A percentile compares a stretch with the other conserved stretches of the same genome.
These are phyloP conservation scores for Apocheima hispidaria DNA, from an alignment of 2,888 invertebrate species.

Conservation along the genomic window DNA sequence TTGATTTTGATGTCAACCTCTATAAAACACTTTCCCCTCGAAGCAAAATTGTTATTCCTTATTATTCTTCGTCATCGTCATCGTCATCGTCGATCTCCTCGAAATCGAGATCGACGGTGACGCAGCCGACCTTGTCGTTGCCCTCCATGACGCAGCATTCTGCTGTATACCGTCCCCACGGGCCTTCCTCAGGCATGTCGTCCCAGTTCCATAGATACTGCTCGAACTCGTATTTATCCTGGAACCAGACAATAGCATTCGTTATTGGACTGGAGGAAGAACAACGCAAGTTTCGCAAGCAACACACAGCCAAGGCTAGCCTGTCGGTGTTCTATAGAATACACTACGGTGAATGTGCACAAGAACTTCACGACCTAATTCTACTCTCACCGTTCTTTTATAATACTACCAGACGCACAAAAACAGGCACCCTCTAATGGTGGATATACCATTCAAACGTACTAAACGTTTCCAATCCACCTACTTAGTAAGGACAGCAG, in stretches of 20 bases:
- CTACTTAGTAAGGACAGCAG: too few species aligned
- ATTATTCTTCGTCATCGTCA: slow-evolving; percentile 17
- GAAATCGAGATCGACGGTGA: slow-evolving; percentile 24
- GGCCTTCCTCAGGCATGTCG: slow-evolving; percentile 31
- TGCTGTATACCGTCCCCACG: slow-evolving; percentile 35
- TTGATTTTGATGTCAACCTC: not conserved
- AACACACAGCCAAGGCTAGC: too few species aligned
- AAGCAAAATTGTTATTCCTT: not conserved
- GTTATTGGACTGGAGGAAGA: not conserved
- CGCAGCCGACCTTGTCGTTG: slow-evolving; percentile 25
- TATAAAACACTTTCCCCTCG: not conserved
- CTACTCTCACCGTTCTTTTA: too few species aligned
- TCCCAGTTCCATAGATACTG: slow-evolving; percentile 34
- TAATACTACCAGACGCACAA: too few species aligned
- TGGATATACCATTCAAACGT: too few species aligned
- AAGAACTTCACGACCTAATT: too few species aligned
- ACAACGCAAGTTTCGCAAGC: too few species aligned
- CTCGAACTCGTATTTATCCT: slow-evolving; percentile 38
- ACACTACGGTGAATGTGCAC: too few species aligned
- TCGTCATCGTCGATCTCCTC: slow-evolving; percentile 21
- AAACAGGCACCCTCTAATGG: too few species aligned
- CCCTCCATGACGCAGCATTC: slow-evolving; percentile 27
- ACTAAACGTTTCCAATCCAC: too few species aligned
- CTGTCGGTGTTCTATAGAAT: too few species aligned
- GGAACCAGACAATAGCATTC: slow-evolving; percentile 6